Conservation (phyloP, 2,113 vertebrate genomes). For the Crocuta crocuta region DNA sequence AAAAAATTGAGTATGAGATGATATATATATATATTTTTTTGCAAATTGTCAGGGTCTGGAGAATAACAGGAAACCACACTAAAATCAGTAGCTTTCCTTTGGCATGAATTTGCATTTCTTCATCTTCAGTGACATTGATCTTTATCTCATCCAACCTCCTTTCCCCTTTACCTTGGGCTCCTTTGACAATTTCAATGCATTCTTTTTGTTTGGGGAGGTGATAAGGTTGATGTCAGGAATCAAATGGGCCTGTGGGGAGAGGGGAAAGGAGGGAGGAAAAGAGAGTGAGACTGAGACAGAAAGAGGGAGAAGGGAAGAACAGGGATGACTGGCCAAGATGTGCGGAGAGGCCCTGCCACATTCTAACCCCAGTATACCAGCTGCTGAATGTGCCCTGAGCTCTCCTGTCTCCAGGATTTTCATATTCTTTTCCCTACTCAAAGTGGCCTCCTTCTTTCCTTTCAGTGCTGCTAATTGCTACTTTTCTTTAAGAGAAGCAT, state of each 20-base stretch:
- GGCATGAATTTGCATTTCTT: slow-evolving; percentile 11
- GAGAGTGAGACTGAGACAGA: background rate
- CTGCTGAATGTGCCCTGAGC: background rate
- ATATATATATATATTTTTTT: background rate
- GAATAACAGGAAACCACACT: background rate
- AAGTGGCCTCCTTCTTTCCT: background rate
- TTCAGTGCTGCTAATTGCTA: background rate
- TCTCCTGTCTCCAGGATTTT: background rate
- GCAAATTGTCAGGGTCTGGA: background rate
- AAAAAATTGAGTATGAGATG: background rate
- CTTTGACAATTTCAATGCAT: background rate
- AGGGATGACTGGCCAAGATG: background rate
- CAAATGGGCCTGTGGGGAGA: background rate
- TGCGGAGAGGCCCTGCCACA: background rate
- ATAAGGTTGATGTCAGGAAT: background rate
- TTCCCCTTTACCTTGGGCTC: background rate
- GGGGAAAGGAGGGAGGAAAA: background rate
- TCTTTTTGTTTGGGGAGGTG: background rate
- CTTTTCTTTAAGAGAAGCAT: background rate
- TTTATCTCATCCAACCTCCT: background rate
- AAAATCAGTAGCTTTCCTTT: slow-evolving; percentile 43
- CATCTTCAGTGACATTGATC: background rate
- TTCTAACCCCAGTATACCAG: background rate
- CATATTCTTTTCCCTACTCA: background rate
- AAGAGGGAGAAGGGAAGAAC: background rate